These are phyloP conservation scores for Labeo catla DNA, from an alignment of 2,113 vertebrate genomes.

Conservation along the genomic window DNA sequence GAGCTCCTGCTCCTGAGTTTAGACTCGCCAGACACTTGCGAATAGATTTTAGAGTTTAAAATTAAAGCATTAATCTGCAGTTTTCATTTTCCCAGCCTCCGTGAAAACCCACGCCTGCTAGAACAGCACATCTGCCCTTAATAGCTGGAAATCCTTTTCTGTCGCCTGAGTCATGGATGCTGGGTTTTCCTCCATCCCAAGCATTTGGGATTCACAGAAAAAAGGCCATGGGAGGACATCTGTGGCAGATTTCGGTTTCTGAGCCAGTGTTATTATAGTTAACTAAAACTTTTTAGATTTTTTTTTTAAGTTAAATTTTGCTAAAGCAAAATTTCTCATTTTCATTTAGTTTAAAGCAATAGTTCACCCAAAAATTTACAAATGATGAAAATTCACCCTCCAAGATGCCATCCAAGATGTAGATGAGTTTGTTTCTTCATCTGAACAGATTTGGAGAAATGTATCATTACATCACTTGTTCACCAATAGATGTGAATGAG, in stretches of 20 bases:
- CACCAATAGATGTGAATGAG: no score
- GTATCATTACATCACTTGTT: no score
- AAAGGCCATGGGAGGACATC: not conserved
- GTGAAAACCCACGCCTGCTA: not conserved
- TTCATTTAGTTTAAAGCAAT: no score
- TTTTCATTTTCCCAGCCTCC: conserved; percentile 1
- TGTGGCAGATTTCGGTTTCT: not conserved
- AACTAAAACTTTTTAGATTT: not conserved
- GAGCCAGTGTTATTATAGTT: not conserved
- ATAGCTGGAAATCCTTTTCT: conserved; percentile 22
- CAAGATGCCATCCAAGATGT: no score
- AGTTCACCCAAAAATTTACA: no score
- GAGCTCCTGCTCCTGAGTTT: not conserved
- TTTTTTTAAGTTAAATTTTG: no score
- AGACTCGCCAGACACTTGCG: not conserved
- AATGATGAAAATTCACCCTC: no score
- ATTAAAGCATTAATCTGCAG: conserved; percentile 10
- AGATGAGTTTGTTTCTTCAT: no score
- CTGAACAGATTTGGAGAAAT: no score
- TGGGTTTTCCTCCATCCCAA: not conserved
- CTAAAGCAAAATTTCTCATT: no score
- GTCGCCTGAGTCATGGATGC: conserved; percentile 1
- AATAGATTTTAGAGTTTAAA: not conserved
- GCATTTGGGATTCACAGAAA: not conserved
- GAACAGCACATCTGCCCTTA: conserved; percentile 19